Base-by-base conservation (phyloP, 2,113 vertebrate genomes). In the Pollimyrus isidori region DNA sequence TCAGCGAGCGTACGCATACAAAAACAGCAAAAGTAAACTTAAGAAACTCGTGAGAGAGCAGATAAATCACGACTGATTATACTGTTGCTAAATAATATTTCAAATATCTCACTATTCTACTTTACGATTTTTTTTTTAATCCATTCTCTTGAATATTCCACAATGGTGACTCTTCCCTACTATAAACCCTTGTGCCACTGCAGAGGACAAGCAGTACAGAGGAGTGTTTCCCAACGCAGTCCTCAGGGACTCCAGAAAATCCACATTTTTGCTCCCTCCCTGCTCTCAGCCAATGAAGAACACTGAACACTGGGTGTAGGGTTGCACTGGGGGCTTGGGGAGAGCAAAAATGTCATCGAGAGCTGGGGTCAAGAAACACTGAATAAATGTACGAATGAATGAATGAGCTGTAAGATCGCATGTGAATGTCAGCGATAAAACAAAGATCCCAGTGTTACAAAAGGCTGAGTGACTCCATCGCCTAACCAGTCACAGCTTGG, bases 401-500 rank as follows among this genome's bases (percentile, higher is more conserved):
- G 58, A n/a, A n/a, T 65, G 58, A 65, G 23, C 58, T 26, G 58
- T 65, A 30, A 30, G 62, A 69, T 3, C 21, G 30, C 1, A 35
- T 42, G 15, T 39, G 30, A 42, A 80, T 80, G 35, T 80, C 30
- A 17, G 73, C 0, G 15, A 80, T 62, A 62, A n/a, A 62, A 62
- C 56, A n/a, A 62, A 62, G 23, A 2, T 80, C 30, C 35, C 5
- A 48, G 82, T 45, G 82, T 3, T 84, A 48, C 9, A 0, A 6
- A 39, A 42, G 73, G 73, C 17, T 13, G 0, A 35, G 26, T 13
- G 42, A 35, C 7, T 17, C 21, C 42, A 58, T 4, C 9, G n/a
- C 3, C 76, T 35, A 13, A 30, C 5, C 39, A 87, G 58, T 96
- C 87, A 96, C 23, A 96, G 92, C 89, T 93, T 95, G 6, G 95